phyloP scores from a whole-genome alignment of 2,797 vertebrate species.

The Pangasius sanitwongsei region DNA sequence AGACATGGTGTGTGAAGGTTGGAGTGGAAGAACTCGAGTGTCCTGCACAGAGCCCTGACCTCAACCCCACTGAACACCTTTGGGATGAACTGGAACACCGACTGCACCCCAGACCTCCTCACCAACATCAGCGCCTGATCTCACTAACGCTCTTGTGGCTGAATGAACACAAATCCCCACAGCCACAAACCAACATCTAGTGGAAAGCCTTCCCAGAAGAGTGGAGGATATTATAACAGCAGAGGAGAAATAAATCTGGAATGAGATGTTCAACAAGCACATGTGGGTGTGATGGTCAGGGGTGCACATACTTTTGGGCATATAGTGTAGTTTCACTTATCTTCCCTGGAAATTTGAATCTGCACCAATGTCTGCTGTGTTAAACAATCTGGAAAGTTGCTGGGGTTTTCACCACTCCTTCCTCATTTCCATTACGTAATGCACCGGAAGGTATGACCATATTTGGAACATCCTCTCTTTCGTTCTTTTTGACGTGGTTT shows the following conservation, averaged over 20 bases:
- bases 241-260: neutral
- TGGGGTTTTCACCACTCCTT: neutral
- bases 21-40: too few species aligned
- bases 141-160: neutral
- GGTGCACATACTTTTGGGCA: neutral
- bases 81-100: neutral
- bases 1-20: neutral
- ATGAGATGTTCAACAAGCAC: neutral
- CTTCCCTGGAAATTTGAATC: neutral
- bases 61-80: neutral
- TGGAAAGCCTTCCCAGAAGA: neutral
- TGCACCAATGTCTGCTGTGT: neutral
- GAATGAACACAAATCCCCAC: neutral
- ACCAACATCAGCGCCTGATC: neutral
- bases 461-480: constrained; percentile 36
- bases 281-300: neutral
- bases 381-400: neutral
- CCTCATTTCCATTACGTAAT: constrained; percentile 30
- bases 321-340: neutral
- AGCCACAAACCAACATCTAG: neutral
- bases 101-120: neutral
- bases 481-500: constrained; percentile 23
- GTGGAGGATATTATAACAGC: neutral
- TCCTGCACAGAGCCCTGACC: too few species aligned
- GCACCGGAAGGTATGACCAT: constrained; percentile 8